Conservation (phyloP, 2,113 vertebrate genomes). For the Eudyptes chrysolophus region DNA sequence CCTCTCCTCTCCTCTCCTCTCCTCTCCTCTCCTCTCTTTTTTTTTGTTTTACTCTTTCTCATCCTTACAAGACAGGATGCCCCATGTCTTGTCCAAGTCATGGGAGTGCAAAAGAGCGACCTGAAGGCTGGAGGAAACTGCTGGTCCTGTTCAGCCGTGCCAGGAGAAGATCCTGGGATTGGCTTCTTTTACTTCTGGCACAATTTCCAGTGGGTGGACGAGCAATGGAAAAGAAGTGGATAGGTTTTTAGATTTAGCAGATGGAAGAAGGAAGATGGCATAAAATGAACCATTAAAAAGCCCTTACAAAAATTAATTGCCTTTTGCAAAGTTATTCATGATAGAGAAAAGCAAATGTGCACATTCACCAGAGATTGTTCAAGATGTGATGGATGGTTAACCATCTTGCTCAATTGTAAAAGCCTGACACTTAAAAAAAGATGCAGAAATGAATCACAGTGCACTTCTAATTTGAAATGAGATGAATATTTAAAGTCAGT, state of each 20-base stretch:
- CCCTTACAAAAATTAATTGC: neutral
- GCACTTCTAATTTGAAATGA: neutral
- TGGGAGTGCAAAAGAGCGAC: neutral
- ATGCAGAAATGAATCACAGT: neutral
- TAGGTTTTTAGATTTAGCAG: neutral
- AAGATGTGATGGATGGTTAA: neutral
- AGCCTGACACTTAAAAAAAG: neutral
- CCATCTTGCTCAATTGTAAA: neutral
- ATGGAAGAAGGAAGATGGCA: neutral
- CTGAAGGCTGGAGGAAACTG: neutral
- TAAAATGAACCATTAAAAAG: neutral
- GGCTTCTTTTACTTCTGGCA: neutral
- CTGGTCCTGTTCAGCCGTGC: neutral
- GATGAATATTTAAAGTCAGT: neutral
- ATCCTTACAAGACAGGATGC: no score
- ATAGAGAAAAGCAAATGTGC: neutral
- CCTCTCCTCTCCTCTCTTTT: accelerated
- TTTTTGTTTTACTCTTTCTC: neutral
- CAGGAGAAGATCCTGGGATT: neutral
- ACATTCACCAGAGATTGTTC: neutral
- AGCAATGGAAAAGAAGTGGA: neutral
- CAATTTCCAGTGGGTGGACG: neutral
- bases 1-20: accelerated
- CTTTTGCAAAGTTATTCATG: neutral
- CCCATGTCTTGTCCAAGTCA: neutral